phyloP scores from a whole-genome alignment of 1,140 invertebrate species.

The Campoletis sonorensis region DNA sequence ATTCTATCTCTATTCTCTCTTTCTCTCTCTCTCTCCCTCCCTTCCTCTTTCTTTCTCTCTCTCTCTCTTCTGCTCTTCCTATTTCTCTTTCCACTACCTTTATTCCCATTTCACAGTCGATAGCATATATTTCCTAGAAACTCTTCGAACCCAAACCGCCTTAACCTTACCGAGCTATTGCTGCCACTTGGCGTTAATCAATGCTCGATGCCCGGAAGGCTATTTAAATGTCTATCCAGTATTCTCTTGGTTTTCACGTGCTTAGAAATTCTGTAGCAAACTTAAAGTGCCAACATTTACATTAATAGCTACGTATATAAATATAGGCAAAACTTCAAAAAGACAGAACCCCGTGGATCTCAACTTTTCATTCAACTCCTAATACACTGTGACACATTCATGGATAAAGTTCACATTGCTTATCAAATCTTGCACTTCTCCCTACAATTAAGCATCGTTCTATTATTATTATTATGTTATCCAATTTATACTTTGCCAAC shows the following conservation, averaged over 20 bases:
- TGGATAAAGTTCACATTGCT: too few species aligned
- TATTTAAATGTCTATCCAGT: slow-evolving; percentile 43
- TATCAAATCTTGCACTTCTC: too few species aligned
- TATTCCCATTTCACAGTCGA: slow-evolving; percentile 5
- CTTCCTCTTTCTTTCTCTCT: not conserved
- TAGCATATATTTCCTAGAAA: slow-evolving; percentile 19
- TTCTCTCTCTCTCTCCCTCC: not conserved
- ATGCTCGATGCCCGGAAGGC: slow-evolving; percentile 36
- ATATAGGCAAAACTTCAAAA: too few species aligned
- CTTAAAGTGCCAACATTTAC: not conserved
- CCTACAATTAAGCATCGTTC: too few species aligned
- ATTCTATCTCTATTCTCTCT: not conserved
- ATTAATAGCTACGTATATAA: not conserved
- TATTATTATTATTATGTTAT: too few species aligned
- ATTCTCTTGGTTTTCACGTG: slow-evolving; percentile 17
- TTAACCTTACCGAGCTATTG: not conserved
- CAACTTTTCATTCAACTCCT: too few species aligned
- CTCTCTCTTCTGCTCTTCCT: not conserved
- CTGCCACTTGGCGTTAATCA: slow-evolving; percentile 33
- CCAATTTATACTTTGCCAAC: not conserved
- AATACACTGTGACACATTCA: too few species aligned
- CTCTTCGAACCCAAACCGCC: not conserved
- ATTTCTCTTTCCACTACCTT: not conserved
- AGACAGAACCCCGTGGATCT: too few species aligned
- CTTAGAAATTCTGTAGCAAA: not conserved